A percentile compares a stretch with the other conserved stretches of the same genome.
These are phyloP conservation scores for Troilus luridus DNA, from an alignment of 2,888 invertebrate genomes.

Conservation along the genomic window DNA sequence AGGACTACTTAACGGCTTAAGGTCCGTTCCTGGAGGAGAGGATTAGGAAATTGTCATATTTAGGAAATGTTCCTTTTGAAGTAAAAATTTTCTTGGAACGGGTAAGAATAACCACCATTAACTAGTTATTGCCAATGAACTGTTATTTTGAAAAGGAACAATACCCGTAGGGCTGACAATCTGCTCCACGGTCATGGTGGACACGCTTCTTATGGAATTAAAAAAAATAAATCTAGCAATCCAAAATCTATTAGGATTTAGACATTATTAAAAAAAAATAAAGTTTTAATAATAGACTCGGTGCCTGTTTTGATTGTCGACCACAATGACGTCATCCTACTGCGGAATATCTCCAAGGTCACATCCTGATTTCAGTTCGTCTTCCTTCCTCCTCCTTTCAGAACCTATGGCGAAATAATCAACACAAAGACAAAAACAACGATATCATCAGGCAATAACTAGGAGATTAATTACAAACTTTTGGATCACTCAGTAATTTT, in stretches of 20 bases:
- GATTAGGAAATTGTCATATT: background rate
- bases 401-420: background rate
- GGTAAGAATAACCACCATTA: background rate
- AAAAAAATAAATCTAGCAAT: background rate
- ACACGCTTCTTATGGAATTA: background rate
- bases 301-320: background rate
- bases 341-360: background rate
- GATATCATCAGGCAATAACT: too few species aligned
- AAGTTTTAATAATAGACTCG: background rate
- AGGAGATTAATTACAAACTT: too few species aligned
- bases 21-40: background rate
- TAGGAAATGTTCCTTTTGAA: background rate
- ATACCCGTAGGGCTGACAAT: too few species aligned
- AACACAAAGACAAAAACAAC: background rate
- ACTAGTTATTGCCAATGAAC: background rate
- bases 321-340: constrained; percentile 11
- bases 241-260: background rate
- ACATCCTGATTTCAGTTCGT: background rate
- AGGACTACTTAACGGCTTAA: background rate
- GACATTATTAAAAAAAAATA: background rate
- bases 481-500: too few species aligned
- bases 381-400: background rate
- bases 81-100: background rate
- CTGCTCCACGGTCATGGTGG: too few species aligned
- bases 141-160: background rate